Base-by-base conservation (phyloP, 2,113 vertebrate genomes). In the Merops nubicus region DNA sequence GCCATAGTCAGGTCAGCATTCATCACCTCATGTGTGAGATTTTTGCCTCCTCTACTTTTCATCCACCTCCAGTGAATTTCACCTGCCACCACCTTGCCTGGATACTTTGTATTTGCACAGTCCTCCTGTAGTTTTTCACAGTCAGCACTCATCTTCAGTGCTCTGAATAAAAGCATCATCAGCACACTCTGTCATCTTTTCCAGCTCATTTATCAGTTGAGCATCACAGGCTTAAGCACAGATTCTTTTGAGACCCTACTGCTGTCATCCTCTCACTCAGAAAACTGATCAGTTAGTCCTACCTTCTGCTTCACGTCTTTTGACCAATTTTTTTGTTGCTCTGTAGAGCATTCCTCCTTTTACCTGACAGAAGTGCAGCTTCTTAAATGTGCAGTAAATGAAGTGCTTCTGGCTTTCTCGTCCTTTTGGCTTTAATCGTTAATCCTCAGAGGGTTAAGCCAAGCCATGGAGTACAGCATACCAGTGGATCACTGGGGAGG, bases 1-100 rank as follows among this genome's bases (percentile, higher is more conserved):
- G 16, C 70, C 54, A 13, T 0, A 15, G 31, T 28, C 51, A 82
- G 45, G 45, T 78, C 50, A 78, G 47, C 31, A 13, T 6, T 7
- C 47, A 29, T 18, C 34, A 33, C 28, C 28, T 34, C 0, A 0
- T 0, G 5, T 2, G 10, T 20, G 54, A 45, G 15, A 53, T 59
- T 81, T 67, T 22, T 68, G 33, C 40, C 15, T 1, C 23, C 29
- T n/a, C 63, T 65, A 2, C 48, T 72, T 38, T 12, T 48, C 40
- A 31, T 12, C 38, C 45, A 9, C 16, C n/a, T 60, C 22, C 22
- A 2, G 19, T 8, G 16, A 43, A 81, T 38, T n/a, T n/a, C 84
- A 8, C 36, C 45, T 50, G 59, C 28, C 31, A 4, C 1, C 26
- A 45, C 84, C 73, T 70, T 36, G 23, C 42, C 28, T 14, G 4